phyloP scores from a whole-genome alignment of 2,113 vertebrate genomes.

The Trochalopteron elliotii region DNA sequence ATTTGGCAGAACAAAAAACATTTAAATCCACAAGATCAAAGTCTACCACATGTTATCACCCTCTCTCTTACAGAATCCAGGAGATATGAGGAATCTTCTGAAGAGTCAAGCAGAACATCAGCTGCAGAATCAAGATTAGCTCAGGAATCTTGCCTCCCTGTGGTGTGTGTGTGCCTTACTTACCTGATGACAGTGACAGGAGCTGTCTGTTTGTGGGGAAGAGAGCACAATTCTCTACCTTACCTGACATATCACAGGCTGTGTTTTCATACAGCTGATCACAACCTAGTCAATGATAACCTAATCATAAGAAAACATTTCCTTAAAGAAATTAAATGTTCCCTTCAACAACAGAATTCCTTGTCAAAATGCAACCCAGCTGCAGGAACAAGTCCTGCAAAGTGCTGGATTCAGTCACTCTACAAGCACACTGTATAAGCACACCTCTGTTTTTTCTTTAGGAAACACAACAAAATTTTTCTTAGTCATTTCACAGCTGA shows the following conservation, averaged over 20 bases:
- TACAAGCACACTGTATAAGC: neutral
- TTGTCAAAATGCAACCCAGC: neutral
- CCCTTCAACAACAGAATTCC: neutral
- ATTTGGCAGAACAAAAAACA: neutral
- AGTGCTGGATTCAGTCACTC: neutral
- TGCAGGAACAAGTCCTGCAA: neutral
- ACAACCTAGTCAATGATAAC: neutral
- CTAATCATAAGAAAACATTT: neutral
- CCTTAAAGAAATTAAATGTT: neutral
- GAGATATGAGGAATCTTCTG: neutral
- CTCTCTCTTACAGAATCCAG: neutral
- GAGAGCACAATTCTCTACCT: neutral
- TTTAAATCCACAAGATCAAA: neutral
- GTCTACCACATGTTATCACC: neutral
- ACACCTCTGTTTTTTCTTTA: neutral
- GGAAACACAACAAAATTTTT: neutral
- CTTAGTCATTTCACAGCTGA: neutral
- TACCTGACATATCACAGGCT: neutral
- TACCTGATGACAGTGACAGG: accelerated
- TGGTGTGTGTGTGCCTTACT: neutral
- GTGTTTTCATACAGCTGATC: neutral
- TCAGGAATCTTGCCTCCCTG: neutral
- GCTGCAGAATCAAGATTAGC: neutral
- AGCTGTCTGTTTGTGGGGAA: neutral
- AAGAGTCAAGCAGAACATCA: neutral